These are phyloP conservation scores for Lerema accius DNA, from an alignment of 1,140 invertebrate genomes.

Conservation along the genomic window DNA sequence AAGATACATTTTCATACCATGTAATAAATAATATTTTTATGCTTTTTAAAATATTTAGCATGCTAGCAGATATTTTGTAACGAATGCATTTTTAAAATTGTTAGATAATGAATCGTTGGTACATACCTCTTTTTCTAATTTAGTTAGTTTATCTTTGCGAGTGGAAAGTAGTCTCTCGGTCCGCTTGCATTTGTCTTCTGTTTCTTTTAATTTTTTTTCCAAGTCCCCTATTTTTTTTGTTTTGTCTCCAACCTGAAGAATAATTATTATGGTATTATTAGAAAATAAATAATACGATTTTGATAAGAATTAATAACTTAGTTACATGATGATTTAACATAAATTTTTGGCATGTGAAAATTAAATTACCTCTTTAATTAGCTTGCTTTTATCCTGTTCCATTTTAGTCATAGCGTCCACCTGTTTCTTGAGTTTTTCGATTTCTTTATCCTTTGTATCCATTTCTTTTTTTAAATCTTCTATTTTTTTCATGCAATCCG, in stretches of 20 bases:
- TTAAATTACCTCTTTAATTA: constrained; percentile 76
- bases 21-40: too few relatives aligned
- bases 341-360: constrained; percentile 9
- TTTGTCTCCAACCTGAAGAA: constrained; percentile 80
- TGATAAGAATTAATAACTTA: not conserved
- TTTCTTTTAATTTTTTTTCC: constrained; percentile 84
- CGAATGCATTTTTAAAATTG: too few relatives aligned
- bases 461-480: constrained; percentile 83
- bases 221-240: constrained; percentile 83
- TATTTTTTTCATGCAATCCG: constrained; percentile 81
- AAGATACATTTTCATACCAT: not conserved
- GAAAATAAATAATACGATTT: not conserved
- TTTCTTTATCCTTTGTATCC: constrained; percentile 83
- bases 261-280: constrained; percentile 20
- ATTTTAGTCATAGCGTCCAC: constrained; percentile 75
- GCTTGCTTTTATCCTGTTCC: constrained; percentile 81
- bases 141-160: constrained; percentile 84
- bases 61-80: too few relatives aligned
- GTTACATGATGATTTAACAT: constrained; percentile 4
- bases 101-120: too few relatives aligned
- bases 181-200: constrained; percentile 85
- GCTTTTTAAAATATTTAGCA: too few relatives aligned
- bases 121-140: constrained; percentile 73
- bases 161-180: constrained; percentile 82
- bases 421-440: constrained; percentile 84